A percentile compares a stretch with the other conserved stretches of the same genome.
phyloP scores from a whole-genome alignment of 1,140 invertebrate genomes.

The Drosophila prosaltans region DNA sequence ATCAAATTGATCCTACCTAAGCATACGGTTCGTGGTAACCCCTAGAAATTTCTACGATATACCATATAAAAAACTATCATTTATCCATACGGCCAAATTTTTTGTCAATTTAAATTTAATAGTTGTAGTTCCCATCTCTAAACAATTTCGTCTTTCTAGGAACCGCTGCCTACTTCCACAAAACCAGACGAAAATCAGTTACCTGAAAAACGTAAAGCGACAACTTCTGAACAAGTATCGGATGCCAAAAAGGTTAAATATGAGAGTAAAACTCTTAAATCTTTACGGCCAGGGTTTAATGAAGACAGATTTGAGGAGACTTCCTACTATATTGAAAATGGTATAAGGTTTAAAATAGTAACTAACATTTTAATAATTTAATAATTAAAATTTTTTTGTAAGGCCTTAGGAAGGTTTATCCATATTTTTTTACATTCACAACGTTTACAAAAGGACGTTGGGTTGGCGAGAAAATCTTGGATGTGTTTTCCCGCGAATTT shows the following conservation, averaged over 20 bases:
- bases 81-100: too few relatives aligned
- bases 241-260: constrained; percentile 89
- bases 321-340: constrained; percentile 98
- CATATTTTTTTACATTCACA: constrained; percentile 98
- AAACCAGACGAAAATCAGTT: constrained; percentile 11
- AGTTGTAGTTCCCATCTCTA: too few relatives aligned
- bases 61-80: too few relatives aligned
- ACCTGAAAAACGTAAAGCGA: constrained; percentile 52
- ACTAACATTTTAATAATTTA: neutral
- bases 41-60: too few relatives aligned
- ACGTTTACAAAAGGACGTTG: constrained; percentile 98
- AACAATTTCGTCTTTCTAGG: constrained; percentile 13
- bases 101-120: too few relatives aligned
- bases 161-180: neutral
- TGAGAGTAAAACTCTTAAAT: constrained; percentile 95
- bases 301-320: constrained; percentile 97
- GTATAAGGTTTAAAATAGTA: constrained; percentile 84
- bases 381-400: constrained; percentile 26
- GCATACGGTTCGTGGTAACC: too few relatives aligned
- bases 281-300: constrained; percentile 94
- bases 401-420: constrained; percentile 99
- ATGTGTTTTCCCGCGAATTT: constrained; percentile 97
- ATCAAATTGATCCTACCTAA: too few relatives aligned
- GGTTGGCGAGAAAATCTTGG: constrained; percentile 96
- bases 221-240: neutral